Evolutionary conservation across 2,888 invertebrate species (phyloP).

Genomic region (Rhopalosiphum nymphaeae): DNA sequence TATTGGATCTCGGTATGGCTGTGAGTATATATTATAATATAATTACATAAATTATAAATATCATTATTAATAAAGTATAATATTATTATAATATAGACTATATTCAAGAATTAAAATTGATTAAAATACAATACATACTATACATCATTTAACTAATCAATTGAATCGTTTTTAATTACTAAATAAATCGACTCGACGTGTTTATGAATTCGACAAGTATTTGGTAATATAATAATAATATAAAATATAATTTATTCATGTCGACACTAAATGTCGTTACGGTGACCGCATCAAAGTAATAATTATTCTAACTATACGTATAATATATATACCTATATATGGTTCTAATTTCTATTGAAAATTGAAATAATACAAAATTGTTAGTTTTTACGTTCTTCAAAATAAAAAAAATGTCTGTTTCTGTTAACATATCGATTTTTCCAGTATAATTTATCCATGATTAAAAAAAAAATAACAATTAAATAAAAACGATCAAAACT

Average conservation of each 20-base stretch:
- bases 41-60: background rate
- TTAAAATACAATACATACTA: background rate
- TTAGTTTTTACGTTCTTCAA: background rate
- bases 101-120: background rate
- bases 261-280: background rate
- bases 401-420: background rate
- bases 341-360: background rate
- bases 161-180: background rate
- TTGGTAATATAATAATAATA: background rate
- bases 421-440: background rate
- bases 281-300: background rate
- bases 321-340: background rate
- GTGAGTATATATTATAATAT: background rate
- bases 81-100: background rate
- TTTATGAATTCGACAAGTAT: background rate
- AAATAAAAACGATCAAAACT: background rate
- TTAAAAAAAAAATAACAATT: background rate
- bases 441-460: background rate
- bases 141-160: background rate
- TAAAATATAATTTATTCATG: background rate
- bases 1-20: background rate
- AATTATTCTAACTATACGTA: background rate
- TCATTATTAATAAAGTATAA: background rate
- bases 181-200: background rate
- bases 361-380: background rate